Conservation (phyloP, 2,797 vertebrate species). For the Notamacropus eugenii region DNA sequence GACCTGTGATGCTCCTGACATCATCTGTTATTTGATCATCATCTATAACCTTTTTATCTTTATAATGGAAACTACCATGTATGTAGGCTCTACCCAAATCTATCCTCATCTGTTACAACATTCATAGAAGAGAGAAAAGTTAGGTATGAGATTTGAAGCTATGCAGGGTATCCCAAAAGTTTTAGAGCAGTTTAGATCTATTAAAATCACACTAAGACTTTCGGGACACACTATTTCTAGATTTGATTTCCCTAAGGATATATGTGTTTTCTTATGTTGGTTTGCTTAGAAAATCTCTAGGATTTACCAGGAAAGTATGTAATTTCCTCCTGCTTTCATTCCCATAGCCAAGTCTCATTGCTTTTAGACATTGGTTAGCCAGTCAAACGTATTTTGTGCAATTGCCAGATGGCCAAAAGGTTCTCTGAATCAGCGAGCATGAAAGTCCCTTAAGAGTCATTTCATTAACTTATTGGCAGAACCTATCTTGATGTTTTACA, state of each 20-base stretch:
- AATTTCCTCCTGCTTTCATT: not conserved
- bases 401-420: not conserved
- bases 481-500: not conserved
- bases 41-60: not conserved
- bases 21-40: not conserved
- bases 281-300: not conserved
- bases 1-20: not conserved
- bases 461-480: not conserved
- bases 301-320: not conserved
- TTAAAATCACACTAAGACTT: not conserved
- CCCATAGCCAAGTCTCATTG: not conserved
- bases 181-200: not conserved
- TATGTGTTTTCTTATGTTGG: not conserved
- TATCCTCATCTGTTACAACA: not conserved
- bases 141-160: not conserved
- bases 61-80: not conserved
- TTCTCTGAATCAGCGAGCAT: not conserved
- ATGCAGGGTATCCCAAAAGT: not conserved
- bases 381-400: not conserved
- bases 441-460: not conserved
- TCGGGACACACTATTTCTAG: not conserved
- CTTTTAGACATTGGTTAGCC: not conserved
- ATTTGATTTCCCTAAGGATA: not conserved
- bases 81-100: not conserved
- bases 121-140: not conserved